Evolutionary conservation across 2,888 invertebrate species (phyloP).

Genomic region (Sphaerolaimus hirsutus): DNA sequence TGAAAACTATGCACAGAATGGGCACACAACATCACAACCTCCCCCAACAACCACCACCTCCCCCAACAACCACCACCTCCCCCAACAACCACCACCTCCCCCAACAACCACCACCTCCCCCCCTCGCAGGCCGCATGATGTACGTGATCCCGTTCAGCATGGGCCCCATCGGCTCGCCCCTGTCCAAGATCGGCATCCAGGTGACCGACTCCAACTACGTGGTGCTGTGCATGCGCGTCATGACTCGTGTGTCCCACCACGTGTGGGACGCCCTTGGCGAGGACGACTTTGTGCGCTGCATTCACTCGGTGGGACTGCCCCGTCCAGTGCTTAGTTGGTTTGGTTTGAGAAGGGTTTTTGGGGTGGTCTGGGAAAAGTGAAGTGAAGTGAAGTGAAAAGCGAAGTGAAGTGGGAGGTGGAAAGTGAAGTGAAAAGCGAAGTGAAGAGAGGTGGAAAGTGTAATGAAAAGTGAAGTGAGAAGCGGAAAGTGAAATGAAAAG

Average conservation of each 20-base stretch:
- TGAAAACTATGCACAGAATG: too few species aligned
- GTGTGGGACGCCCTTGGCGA: background rate
- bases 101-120: background rate
- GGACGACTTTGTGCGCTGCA: slow-evolving; percentile 48
- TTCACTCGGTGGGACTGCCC: slow-evolving; percentile 75
- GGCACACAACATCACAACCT: too few species aligned
- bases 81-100: too few species aligned
- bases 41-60: too few species aligned
- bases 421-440: too few species aligned
- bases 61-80: too few species aligned
- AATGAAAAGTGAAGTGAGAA: background rate
- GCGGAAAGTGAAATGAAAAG: too few species aligned
- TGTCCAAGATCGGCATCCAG: slow-evolving; percentile 81
- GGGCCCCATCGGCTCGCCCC: slow-evolving; percentile 79
- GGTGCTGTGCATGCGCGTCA: slow-evolving; percentile 80
- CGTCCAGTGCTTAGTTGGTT: slow-evolving; percentile 35
- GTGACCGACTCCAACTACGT: slow-evolving; percentile 71
- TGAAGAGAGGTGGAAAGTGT: background rate
- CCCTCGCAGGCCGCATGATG: slow-evolving; percentile 51
- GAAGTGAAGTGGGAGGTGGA: slow-evolving; percentile 35
- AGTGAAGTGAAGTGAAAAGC: too few species aligned
- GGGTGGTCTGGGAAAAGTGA: too few species aligned
- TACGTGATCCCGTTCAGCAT: slow-evolving; percentile 91
- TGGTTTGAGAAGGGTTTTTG: slow-evolving; percentile 39
- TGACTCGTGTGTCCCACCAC: slow-evolving; percentile 59